Evolutionary conservation across 2,888 invertebrate species (phyloP), one percentile per base, ranked within the genome.

Genomic region (Drosophila flavopinicola): DNA sequence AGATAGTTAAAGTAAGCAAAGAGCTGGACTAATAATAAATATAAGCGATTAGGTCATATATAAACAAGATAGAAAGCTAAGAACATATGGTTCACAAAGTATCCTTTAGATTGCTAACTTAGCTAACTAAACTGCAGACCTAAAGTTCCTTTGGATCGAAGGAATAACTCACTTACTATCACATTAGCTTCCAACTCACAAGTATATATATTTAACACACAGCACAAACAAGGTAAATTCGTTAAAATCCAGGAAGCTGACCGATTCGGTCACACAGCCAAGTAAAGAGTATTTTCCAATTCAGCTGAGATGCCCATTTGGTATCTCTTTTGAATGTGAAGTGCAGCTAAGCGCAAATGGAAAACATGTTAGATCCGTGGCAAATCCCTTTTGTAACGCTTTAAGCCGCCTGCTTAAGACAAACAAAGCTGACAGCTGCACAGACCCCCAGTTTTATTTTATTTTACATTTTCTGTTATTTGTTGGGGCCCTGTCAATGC

Each of bases 311-410:
- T 38, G 45, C 23, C 38, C 27, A 51, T 33, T 49, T 17, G 7
- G 30, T 30, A 25, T 6, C 17, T 17, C 11, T 32, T 45, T 11
- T 29, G 9, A 4, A 39, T 48, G 15, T 64, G 65, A 41, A 72
- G 74, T 73, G 68, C 56, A 58, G 74, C 58, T 71, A 63, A 73
- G 71, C 74, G 57, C 56, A 68, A 68, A 68, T 68, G 58, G 64
- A 71, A 74, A 85, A 71, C 80, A 80, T 66, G 77, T 60, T 79
- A 64, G 77, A 82, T 84, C 80, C 80, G 68, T 82, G 68, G 86
- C 86, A 82, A 82, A 82, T 82, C 84, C 80, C 80, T 86, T 82
- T 82, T 57, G 86, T 69, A 85, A 85, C 80, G 80, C 86, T 76
- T 69, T 77, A 74, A 79, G 80, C 84, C 71, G 53, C 44, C 82